Evolutionary conservation across 2,113 vertebrate species (phyloP).

Genomic region (zebrafish (Danio rerio)): DNA sequence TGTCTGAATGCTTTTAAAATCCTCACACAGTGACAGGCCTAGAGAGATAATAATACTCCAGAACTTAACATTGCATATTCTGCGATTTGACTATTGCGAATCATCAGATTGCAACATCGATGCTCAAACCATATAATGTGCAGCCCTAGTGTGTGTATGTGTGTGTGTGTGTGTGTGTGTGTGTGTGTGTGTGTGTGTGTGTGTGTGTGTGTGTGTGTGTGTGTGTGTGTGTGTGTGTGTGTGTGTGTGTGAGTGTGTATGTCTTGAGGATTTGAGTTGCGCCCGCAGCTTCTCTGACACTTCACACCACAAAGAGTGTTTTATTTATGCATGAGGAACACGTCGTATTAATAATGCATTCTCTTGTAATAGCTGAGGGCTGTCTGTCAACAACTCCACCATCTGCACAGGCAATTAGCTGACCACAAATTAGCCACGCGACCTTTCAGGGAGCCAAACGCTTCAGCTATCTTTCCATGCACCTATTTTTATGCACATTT

Average conservation of each 20-base stretch:
- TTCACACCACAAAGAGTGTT: constrained; percentile 4
- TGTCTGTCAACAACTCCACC: not conserved
- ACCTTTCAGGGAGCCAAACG: constrained; percentile 10
- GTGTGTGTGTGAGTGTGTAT: not conserved
- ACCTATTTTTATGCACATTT: no score
- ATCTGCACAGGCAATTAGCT: not conserved
- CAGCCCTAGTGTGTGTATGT: not conserved
- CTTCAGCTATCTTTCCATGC: not conserved
- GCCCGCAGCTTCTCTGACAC: constrained; percentile 1
- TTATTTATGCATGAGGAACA: constrained; percentile 34
- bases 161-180: not conserved
- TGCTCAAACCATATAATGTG: not conserved
- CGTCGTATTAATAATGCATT: constrained; percentile 38
- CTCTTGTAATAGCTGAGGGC: constrained; percentile 28
- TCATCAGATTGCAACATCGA: no score
- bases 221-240: not conserved
- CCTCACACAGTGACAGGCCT: no score
- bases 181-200: not conserved
- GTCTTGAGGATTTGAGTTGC: not conserved
- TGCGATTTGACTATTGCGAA: no score
- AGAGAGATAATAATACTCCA: no score
- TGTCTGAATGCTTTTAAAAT: no score
- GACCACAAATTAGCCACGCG: not conserved
- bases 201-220: not conserved
- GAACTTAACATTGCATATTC: no score